Base-by-base conservation (phyloP, 37 sponge, comb jelly and placozoan genomes). In the Eunapius fragilis region DNA sequence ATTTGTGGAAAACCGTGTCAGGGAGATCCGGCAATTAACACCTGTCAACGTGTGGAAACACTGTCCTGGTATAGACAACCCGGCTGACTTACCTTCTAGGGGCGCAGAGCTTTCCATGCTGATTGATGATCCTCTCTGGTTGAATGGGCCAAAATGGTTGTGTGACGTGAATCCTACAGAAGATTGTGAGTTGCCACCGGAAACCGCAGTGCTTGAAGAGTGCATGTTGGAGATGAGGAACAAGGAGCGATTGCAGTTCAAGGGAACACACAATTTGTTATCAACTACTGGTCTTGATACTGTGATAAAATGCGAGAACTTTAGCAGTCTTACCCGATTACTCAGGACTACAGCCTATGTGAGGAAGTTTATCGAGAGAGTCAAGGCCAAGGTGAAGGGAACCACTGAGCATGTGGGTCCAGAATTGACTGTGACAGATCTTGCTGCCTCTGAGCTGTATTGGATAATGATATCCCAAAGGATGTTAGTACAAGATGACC, bases 1-100 rank as follows among this genome's bases (percentile, higher is more conserved):
- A n/a, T 86, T 86, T 70, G 86, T 86, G 31, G 47, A 78, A 72
- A 86, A 86, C 69, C 37, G 86, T 14, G 72, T 78, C 14, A 28
- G 25, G 7, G 67, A 83, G 49, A 83, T 83, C 74, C 32, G 75
- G n/a, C 12, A 25, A 31, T 48, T 72, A 35, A 41, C 74, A 22
- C 86, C 79, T n/a, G 58, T 25, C 23, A 25, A 25, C 27, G 35
- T 33, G 23, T 86, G 86, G 86, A 37, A 17, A 32, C 79, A 86
- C 48, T 86, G 86, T 69, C 79, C 79, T 27, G 79, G 79, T 14
- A 24, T 10, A 25, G 84, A 72, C 41, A 83, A 83, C 37, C 84
- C 84, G 25, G 84, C 84, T 26, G 84, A 83, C 67, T 31, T 83
- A 30, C 75, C 48, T 4, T 83, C 84, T 19, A 83, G 84, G 70